Conservation (phyloP, 2,113 vertebrate genomes). For the Chlorodrepanis virens region DNA sequence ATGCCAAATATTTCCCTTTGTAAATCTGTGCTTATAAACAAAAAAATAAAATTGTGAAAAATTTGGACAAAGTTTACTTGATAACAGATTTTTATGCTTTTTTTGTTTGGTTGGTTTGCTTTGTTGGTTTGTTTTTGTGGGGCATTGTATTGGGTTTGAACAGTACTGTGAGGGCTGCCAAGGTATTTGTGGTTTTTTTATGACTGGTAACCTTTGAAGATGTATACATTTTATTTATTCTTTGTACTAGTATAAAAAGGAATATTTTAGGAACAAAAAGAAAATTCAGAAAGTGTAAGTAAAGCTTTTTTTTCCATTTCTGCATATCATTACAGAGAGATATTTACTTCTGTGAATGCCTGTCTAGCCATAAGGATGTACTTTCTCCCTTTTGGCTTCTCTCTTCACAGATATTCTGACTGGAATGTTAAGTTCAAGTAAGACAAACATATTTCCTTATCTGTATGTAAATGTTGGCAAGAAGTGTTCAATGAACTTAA, state of each 20-base stretch:
- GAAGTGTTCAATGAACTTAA: background rate
- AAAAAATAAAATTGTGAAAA: background rate
- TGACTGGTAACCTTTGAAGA: background rate
- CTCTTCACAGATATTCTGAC: conserved; percentile 5
- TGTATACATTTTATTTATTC: background rate
- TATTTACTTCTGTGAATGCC: background rate
- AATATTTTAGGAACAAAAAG: background rate
- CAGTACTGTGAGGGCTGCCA: background rate
- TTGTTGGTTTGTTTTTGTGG: background rate
- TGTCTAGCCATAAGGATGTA: background rate
- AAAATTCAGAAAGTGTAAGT: background rate
- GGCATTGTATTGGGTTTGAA: background rate
- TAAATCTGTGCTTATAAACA: background rate
- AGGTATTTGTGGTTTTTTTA: background rate
- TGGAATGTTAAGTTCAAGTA: background rate
- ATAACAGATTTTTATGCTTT: background rate
- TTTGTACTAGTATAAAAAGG: background rate
- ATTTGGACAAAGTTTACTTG: background rate
- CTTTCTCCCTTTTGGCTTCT: background rate
- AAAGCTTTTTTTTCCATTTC: background rate
- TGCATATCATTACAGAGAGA: background rate
- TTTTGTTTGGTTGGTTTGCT: background rate
- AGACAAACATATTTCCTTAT: background rate
- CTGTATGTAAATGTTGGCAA: background rate
- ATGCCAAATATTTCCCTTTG: background rate